These are phyloP conservation scores for Malurus splendens DNA, from an alignment of 2,797 vertebrate genomes.

Conservation along the genomic window DNA sequence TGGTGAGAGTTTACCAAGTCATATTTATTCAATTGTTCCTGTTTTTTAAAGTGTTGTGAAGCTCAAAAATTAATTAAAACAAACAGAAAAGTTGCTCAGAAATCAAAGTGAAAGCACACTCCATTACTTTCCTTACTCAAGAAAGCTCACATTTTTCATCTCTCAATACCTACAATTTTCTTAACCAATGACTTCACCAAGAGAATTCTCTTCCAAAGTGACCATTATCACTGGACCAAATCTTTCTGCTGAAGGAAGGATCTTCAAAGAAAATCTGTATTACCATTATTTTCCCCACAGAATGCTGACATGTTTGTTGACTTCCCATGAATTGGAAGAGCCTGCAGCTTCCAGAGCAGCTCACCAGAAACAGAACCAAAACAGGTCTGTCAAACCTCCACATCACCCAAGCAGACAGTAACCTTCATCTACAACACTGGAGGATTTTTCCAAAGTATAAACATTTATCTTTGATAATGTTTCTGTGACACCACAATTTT, in stretches of 20 bases:
- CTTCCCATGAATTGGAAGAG: background rate
- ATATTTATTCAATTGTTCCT: background rate
- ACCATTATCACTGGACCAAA: background rate
- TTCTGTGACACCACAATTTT: fast-evolving
- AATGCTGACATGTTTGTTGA: background rate
- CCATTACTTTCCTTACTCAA: background rate
- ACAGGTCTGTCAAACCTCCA: background rate
- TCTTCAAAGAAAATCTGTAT: background rate
- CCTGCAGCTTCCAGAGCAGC: background rate
- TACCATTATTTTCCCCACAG: background rate
- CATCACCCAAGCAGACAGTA: fast-evolving
- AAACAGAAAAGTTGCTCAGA: background rate
- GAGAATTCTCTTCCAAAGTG: background rate
- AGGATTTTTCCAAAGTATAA: background rate
- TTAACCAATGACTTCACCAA: background rate
- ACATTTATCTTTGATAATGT: background rate
- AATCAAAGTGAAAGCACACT: background rate
- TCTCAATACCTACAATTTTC: background rate
- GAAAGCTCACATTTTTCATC: background rate
- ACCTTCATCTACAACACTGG: background rate
- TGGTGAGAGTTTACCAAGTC: background rate
- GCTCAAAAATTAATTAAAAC: background rate
- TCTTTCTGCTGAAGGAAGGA: too few species aligned
- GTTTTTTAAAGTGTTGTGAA: background rate
- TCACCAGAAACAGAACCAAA: background rate